Evolutionary conservation across 2,797 vertebrate species (phyloP).

Genomic region (Urophycis tenuis): DNA sequence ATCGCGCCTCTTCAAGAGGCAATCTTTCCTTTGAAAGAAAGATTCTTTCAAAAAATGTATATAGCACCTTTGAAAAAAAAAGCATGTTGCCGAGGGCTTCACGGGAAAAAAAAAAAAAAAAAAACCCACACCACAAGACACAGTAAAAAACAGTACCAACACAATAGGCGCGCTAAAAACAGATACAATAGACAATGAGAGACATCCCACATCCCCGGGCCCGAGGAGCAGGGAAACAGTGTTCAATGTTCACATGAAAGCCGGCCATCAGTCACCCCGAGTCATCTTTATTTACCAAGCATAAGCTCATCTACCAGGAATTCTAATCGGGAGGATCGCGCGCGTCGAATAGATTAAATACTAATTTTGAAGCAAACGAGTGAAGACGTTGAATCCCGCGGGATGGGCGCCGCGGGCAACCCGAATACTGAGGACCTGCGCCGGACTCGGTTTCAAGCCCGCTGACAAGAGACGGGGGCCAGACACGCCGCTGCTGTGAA

Average conservation of each 20-base stretch:
- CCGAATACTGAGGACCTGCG: too few species aligned
- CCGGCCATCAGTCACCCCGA: background rate
- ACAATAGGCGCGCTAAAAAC: background rate
- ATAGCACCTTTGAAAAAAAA: background rate
- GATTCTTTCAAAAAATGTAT: too few species aligned
- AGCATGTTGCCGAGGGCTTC: background rate
- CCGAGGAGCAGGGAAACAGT: background rate
- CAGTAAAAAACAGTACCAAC: background rate
- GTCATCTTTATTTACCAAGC: background rate
- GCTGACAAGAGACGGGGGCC: too few species aligned
- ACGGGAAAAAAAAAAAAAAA: too few species aligned
- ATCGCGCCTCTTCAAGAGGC: background rate
- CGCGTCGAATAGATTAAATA: background rate
- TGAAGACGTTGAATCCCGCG: background rate
- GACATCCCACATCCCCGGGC: background rate
- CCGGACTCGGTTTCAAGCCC: too few species aligned
- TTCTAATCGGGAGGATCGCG: background rate
- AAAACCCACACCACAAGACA: too few species aligned
- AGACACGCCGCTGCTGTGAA: background rate
- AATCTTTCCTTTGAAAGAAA: too few species aligned
- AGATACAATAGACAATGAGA: background rate
- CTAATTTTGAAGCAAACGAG: background rate
- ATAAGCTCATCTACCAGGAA: background rate
- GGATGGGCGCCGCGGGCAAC: too few species aligned
- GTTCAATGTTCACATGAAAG: background rate